Evolutionary conservation across 2,888 invertebrate species (phyloP).

Genomic region (Oscheius sp.): DNA sequence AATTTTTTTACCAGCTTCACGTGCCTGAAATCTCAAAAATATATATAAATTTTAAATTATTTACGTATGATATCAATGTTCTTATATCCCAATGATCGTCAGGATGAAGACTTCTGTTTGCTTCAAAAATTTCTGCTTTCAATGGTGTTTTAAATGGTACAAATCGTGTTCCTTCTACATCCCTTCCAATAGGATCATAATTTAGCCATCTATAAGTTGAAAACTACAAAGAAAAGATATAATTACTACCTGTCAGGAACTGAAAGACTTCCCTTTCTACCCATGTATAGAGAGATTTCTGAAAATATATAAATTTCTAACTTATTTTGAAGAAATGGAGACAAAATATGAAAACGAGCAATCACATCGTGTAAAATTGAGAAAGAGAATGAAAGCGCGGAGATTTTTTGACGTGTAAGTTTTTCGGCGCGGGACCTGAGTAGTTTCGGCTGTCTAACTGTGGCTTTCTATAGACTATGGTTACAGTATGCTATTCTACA

Average conservation of each 20-base stretch:
- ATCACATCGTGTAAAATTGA: no score
- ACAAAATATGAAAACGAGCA: no score
- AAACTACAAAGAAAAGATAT: neutral
- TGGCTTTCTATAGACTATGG: no score
- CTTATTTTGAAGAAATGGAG: no score
- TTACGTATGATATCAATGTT: conserved; percentile 36
- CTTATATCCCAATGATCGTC: conserved; percentile 51
- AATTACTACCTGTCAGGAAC: conserved; percentile 30
- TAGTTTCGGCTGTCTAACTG: no score
- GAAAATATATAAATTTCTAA: no score
- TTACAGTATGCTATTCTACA: no score
- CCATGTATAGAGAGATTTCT: no score
- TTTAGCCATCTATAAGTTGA: conserved; percentile 72
- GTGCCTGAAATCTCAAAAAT: conserved; percentile 46
- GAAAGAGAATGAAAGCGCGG: no score
- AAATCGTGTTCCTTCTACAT: conserved; percentile 81
- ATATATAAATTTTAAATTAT: neutral
- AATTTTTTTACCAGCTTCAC: conserved; percentile 63
- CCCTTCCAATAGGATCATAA: conserved; percentile 77
- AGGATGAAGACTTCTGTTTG: conserved; percentile 72
- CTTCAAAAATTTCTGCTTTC: conserved; percentile 72
- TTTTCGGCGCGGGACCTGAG: no score
- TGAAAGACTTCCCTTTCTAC: no score
- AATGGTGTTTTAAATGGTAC: conserved; percentile 84
- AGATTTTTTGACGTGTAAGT: no score